These are phyloP conservation scores for Drosophila baimaii DNA, from an alignment of 1,140 invertebrate species.

Conservation along the genomic window DNA sequence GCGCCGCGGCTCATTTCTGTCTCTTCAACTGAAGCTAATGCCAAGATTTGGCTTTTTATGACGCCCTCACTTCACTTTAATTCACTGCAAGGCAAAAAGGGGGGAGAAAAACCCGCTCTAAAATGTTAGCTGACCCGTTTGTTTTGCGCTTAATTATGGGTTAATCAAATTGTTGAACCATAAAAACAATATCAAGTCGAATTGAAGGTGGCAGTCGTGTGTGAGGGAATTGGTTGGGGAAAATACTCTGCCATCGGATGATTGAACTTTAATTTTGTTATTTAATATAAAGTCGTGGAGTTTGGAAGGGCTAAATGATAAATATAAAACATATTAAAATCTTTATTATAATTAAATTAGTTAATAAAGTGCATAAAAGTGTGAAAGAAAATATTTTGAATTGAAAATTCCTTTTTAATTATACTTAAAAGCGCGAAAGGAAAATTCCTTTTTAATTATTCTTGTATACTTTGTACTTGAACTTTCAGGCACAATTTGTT, in stretches of 20 bases:
- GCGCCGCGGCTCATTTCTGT: conserved; percentile 2
- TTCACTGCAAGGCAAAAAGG: conserved; percentile 1
- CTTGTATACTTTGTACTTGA: neutral
- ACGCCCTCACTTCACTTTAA: conserved; percentile 11
- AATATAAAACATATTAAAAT: no score
- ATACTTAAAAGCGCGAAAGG: no score
- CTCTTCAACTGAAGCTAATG: conserved; percentile 48
- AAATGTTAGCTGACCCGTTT: conserved; percentile 43
- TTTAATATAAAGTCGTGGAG: neutral
- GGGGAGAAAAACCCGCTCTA: conserved; percentile 4
- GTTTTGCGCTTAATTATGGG: conserved; percentile 24
- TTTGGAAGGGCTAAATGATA: no score
- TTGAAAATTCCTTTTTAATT: no score
- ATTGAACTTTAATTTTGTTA: neutral
- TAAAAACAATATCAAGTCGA: conserved; percentile 16
- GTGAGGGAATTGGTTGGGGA: neutral
- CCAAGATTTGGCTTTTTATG: conserved; percentile 67
- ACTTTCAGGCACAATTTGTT: neutral
- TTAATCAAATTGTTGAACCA: conserved; percentile 41
- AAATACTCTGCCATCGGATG: neutral
- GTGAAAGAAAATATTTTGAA: no score
- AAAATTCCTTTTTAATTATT: neutral
- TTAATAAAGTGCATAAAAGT: neutral
- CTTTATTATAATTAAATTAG: neutral
- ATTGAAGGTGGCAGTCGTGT: conserved; percentile 7